These are phyloP conservation scores for Neogale vison DNA, from an alignment of 2,113 vertebrate genomes.

Conservation along the genomic window DNA sequence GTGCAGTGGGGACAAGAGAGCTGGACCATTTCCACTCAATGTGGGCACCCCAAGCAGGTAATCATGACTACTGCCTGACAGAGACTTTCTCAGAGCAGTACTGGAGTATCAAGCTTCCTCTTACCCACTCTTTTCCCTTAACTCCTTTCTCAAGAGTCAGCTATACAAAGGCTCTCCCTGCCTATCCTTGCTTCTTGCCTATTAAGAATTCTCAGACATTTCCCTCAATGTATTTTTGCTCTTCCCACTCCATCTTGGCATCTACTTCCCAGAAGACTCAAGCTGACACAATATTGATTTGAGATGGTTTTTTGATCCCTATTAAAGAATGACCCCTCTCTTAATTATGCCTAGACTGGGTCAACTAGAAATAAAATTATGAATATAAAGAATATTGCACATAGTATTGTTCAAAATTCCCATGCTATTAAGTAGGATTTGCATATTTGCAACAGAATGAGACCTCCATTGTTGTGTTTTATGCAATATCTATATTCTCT, in stretches of 20 bases:
- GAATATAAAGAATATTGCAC: not conserved
- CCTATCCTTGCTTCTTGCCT: not conserved
- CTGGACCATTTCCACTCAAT: not conserved
- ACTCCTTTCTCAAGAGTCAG: not conserved
- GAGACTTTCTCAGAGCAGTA: not conserved
- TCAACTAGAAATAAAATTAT: not conserved
- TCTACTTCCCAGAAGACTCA: not conserved
- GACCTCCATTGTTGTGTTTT: not conserved
- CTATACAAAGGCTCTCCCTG: too few relatives aligned
- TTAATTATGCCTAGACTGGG: not conserved
- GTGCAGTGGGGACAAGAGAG: rapidly evolving
- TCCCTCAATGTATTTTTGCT: not conserved
- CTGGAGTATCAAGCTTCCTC: not conserved
- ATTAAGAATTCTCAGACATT: not conserved
- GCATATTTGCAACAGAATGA: not conserved
- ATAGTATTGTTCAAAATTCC: not conserved
- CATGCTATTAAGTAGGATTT: not conserved
- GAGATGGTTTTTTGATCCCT: not conserved
- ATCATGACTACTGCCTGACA: not conserved
- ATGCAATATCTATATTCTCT: not conserved
- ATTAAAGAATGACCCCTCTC: not conserved
- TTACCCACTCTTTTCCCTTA: rapidly evolving
- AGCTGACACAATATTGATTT: not conserved
- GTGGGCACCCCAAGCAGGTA: not conserved
- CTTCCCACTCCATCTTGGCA: not conserved